Base-by-base conservation (phyloP, 2,113 vertebrate species). In the Prunella himalayana region DNA sequence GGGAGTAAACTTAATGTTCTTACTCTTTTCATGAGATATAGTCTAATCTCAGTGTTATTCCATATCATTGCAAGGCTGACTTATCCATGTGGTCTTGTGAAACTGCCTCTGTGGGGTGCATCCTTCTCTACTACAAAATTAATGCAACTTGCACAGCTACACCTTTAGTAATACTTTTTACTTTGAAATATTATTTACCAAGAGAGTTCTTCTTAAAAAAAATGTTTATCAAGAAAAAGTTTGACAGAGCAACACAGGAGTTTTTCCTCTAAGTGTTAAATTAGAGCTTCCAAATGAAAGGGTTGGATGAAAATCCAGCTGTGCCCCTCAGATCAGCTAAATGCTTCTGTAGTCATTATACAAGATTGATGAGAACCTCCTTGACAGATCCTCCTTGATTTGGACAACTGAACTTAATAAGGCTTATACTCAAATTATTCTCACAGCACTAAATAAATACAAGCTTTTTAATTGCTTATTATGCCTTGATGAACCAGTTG, bases 281-380 rank as follows among this genome's bases (percentile, higher is more conserved):
- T 95, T 94, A 95, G 92, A 80, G 75, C 63, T 69, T 95, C 90
- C 49, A 94, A 96, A 94, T 86, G 92, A 95, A 96, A 93, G 82
- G 71, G 35, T 88, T 94, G 94, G 86, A 77, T 94, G 78, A 95
- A 95, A 95, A 96, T 95, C 95, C 92, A 97, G 94, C 95, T 97
- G 96, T 96, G 95, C 88, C 56, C 59, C 88, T 96, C 86, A 95
- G 94, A 97, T 94, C 90, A 92, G 79, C 59, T 92, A 96, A 95
- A 94, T 92, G 80, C 11, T 94, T 93, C 88, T 95, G 18, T 39
- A 92, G 92, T 94, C 88, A 92, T 96, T 97, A 97, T 59, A 54
- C 12, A 64, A 88, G 82, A 94, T 93, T 96, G 95, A 96, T 92
- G 71, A 95, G 88, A 95, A 93, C 54, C 80, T 95, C 79, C 94